phyloP scores from a whole-genome alignment of 2,888 invertebrate species.

The Muschampia plurimacula region DNA sequence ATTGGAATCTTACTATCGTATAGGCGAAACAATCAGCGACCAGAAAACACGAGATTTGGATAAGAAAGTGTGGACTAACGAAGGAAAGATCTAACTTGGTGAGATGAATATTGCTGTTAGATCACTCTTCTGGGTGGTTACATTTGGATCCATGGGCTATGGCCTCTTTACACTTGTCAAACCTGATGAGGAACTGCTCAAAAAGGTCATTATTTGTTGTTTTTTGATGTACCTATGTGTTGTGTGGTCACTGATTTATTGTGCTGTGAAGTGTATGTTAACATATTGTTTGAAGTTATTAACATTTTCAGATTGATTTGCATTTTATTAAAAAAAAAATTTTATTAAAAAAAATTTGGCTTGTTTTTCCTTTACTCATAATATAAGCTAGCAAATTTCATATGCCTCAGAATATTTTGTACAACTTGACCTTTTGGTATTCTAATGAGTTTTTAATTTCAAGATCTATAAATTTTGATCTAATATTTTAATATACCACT shows the following conservation, averaged over 20 bases:
- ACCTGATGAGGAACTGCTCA: slow-evolving; percentile 83
- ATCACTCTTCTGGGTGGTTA: slow-evolving; percentile 85
- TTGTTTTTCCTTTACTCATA: no score
- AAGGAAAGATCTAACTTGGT: slow-evolving; percentile 79
- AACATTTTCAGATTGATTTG: neutral
- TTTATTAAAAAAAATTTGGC: neutral
- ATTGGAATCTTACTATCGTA: slow-evolving; percentile 88
- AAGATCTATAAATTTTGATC: no score
- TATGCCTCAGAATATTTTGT: no score
- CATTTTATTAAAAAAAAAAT: no score
- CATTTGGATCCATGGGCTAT: slow-evolving; percentile 87
- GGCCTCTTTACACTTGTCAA: slow-evolving; percentile 84
- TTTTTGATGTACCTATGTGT: slow-evolving; percentile 45
- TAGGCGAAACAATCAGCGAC: slow-evolving; percentile 88
- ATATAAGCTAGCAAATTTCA: no score
- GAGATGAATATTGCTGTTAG: slow-evolving; percentile 81
- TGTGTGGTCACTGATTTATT: slow-evolving; percentile 51
- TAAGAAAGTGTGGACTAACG: slow-evolving; percentile 83
- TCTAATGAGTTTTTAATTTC: no score
- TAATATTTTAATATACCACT: no score
- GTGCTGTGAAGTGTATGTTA: slow-evolving; percentile 7
- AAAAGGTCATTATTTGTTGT: slow-evolving; percentile 77
- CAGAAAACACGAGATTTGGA: slow-evolving; percentile 83
- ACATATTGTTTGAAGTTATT: neutral
- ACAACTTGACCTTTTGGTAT: no score